Base-by-base conservation (phyloP, 2,888 invertebrate genomes). In the Lithophane leautieri region DNA sequence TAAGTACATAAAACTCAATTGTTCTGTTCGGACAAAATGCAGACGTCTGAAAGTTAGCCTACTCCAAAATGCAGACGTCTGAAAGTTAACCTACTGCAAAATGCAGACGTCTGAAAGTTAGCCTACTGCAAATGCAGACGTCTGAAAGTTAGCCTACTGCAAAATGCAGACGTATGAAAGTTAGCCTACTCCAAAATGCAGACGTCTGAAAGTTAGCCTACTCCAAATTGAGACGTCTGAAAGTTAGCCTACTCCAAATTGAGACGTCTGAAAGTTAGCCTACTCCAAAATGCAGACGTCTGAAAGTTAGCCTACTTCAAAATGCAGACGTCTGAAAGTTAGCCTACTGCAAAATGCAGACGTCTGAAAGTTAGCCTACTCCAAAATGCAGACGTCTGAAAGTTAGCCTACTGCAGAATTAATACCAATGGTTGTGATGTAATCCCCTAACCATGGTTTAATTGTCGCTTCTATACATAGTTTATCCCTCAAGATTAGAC, bases 401-500 rank as follows among this genome's bases (percentile, higher is more conserved):
- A 60, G 28, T 19, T 9, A 34, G 4, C 40, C 34, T 19, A 34
- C 9, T 40, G 7, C 25, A 22, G 16, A 22, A 22, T 4, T 7
- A 47, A 19, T 19, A 19, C 8, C 50, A 22, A 14, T 19, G 14
- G 11, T 40, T 47, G 34, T 47, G 28, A 19, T 42, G 22, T 61
- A 47, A 81, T 54, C 60, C 47, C 9, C 12, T 0, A 56, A 50
- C 42, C 47, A 47, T 28, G 40, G 14, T 58, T 44, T 22, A 74
- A 19, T 71, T 50, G 34, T 58, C 52, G 14, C 62, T 44, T 76
- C 40, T 19, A 14, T 16, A 50, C 16, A 68, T 25, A n/a, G n/a
- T 42, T n/a, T 67, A 61, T 70, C 66, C 19, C n/a, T 28, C 42
- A 25, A 61, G 56, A 66, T 79, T 40, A 76, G 42, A 56, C 25